phyloP scores from a whole-genome alignment of 2,113 vertebrate genomes.

The Hippocampus guttulatus region DNA sequence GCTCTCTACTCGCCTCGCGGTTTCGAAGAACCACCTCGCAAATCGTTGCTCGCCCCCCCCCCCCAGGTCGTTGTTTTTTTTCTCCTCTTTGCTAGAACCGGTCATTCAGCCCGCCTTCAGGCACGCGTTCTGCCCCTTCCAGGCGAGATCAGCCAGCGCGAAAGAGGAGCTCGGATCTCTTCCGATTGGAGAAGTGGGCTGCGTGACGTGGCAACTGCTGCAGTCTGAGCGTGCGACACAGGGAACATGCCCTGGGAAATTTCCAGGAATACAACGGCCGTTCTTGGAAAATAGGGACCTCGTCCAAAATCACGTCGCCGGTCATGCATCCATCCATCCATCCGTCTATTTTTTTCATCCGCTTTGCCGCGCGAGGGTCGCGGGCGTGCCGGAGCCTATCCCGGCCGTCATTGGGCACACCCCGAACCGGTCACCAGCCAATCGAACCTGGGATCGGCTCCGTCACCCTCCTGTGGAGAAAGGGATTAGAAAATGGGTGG shows the following conservation, averaged over 20 bases:
- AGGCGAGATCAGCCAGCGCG: background rate
- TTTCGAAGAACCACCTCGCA: too few relatives aligned
- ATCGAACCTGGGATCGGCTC: too few relatives aligned
- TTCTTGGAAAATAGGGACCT: background rate
- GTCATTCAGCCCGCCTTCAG: background rate
- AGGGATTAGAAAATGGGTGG: too few relatives aligned
- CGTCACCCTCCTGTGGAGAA: too few relatives aligned
- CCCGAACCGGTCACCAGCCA: too few relatives aligned
- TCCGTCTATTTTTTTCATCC: too few relatives aligned
- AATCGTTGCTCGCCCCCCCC: background rate
- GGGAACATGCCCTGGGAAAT: constrained; percentile 10
- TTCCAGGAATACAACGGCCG: constrained; percentile 5
- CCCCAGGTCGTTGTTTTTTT: background rate
- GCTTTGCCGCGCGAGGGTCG: too few relatives aligned
- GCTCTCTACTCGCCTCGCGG: background rate
- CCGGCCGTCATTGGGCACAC: too few relatives aligned
- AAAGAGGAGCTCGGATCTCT: background rate
- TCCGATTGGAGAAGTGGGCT: constrained; percentile 27
- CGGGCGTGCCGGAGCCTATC: too few relatives aligned
- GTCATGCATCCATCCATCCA: too few relatives aligned
- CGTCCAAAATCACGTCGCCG: too few relatives aligned
- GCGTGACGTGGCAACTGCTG: constrained; percentile 29
- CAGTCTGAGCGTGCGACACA: constrained; percentile 11
- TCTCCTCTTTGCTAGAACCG: background rate
- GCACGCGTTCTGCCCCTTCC: background rate